These are phyloP conservation scores for Hedya salicella DNA, from an alignment of 2,888 invertebrate genomes.

Conservation along the genomic window DNA sequence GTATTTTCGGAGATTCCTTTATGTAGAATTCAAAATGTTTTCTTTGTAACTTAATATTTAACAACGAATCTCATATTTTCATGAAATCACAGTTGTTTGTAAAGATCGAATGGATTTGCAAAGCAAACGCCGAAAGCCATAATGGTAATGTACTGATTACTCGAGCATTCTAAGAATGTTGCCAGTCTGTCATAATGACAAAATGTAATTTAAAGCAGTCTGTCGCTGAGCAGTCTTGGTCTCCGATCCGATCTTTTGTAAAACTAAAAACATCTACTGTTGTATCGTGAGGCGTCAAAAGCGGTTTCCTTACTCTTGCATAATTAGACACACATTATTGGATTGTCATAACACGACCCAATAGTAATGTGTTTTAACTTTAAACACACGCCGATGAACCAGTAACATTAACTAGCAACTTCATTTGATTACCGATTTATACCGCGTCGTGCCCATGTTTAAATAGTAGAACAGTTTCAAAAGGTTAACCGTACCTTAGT, in stretches of 20 bases:
- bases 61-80: constrained; percentile 78
- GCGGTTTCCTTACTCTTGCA: too few relatives aligned
- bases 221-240: constrained; percentile 22
- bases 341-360: not conserved
- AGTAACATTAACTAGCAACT: constrained; percentile 1
- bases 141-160: constrained; percentile 54
- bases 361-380: not conserved
- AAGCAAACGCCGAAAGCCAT: constrained; percentile 67
- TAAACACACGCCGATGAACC: constrained; percentile 31
- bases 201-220: constrained; percentile 37
- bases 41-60: constrained; percentile 55
- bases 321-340: not conserved
- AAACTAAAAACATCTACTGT: not conserved
- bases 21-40: constrained; percentile 59
- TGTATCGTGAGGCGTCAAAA: not conserved
- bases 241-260: constrained; percentile 25
- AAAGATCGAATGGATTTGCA: constrained; percentile 69
- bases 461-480: not conserved
- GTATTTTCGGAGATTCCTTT: constrained; percentile 58
- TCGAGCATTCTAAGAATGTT: constrained; percentile 68
- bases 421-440: not conserved
- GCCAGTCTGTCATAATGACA: constrained; percentile 50
- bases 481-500: too few relatives aligned
- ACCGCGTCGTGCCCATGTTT: not conserved
- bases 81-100: constrained; percentile 59